Percentiles rank a stretch among this genome's conserved stretches.
These are phyloP conservation scores for Phylloscopus trochiloides DNA, from an alignment of 2,113 vertebrate genomes.

Conservation along the genomic window DNA sequence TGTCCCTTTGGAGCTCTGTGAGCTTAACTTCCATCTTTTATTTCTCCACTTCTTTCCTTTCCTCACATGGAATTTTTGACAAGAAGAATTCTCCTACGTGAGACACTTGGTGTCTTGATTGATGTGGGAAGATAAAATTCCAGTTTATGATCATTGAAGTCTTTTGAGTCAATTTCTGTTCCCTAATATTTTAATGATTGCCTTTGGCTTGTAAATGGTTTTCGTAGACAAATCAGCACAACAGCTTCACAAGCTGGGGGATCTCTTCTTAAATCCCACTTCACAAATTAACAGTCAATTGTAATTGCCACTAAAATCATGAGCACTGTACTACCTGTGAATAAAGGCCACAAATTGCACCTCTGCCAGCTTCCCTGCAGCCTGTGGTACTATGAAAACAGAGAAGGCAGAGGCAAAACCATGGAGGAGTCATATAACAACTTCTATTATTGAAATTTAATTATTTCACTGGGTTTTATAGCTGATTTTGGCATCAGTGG, in stretches of 20 bases:
- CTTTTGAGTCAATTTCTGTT: constrained; percentile 37
- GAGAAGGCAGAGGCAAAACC: background rate
- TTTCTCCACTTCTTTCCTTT: constrained; percentile 11
- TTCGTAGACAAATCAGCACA: constrained; percentile 58
- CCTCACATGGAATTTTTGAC: constrained; percentile 7
- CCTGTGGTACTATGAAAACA: background rate
- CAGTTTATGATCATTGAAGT: constrained; percentile 42
- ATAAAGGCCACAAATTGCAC: background rate
- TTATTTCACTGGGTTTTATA: background rate
- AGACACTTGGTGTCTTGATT: background rate
- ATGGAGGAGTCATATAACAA: background rate
- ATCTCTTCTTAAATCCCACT: constrained; percentile 42
- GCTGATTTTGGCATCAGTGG: background rate
- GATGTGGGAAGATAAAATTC: constrained; percentile 41
- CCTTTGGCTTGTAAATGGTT: constrained; percentile 45
- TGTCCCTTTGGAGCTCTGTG: background rate
- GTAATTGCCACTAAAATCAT: constrained; percentile 53
- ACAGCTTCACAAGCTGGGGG: constrained; percentile 38
- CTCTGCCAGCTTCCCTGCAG: background rate
- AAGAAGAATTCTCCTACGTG: background rate
- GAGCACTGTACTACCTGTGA: constrained; percentile 21
- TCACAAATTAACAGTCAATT: constrained; percentile 6
- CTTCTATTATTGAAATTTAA: background rate
- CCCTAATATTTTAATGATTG: constrained; percentile 57
- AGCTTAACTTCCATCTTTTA: background rate